These are phyloP conservation scores for Drosophila pruinosa DNA, from an alignment of 1,140 invertebrate genomes.

Conservation along the genomic window DNA sequence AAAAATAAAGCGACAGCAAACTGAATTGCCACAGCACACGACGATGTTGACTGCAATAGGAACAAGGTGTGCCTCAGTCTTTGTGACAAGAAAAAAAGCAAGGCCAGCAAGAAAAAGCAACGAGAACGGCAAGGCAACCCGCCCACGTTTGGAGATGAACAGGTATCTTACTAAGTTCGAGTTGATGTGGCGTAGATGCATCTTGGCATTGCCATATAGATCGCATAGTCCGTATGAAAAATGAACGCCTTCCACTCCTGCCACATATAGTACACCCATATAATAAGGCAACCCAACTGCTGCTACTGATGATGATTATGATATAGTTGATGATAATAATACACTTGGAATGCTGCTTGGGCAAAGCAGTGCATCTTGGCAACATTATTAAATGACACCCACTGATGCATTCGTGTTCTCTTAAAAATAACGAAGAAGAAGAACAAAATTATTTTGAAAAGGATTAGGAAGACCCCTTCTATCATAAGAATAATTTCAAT, in stretches of 20 bases:
- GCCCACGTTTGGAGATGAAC: slow-evolving; percentile 22
- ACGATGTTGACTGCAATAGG: background rate
- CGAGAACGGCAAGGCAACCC: background rate
- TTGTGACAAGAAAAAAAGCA: slow-evolving; percentile 31
- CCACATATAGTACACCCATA: slow-evolving; percentile 30
- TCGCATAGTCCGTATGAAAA: slow-evolving; percentile 26
- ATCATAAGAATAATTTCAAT: too few relatives aligned
- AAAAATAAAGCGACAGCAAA: slow-evolving; percentile 73
- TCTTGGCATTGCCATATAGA: slow-evolving; percentile 39
- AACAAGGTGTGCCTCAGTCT: slow-evolving; percentile 34
- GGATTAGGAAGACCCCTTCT: too few relatives aligned
- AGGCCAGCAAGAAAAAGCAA: background rate
- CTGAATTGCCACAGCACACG: slow-evolving; percentile 53
- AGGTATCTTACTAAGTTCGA: slow-evolving; percentile 24
- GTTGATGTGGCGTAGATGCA: slow-evolving; percentile 23
- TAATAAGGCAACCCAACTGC: slow-evolving; percentile 1
- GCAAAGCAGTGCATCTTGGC: background rate
- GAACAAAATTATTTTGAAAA: background rate
- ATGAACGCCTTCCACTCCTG: slow-evolving; percentile 29
- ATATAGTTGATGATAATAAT: slow-evolving; percentile 7
- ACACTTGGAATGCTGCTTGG: slow-evolving; percentile 18
- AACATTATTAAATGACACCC: slow-evolving; percentile 31
- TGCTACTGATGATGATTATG: background rate
- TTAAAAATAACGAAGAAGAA: background rate
- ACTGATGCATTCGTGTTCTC: slow-evolving; percentile 27